These are phyloP conservation scores for Tolmerus cingulatus DNA, from an alignment of 2,888 invertebrate genomes.

Conservation along the genomic window DNA sequence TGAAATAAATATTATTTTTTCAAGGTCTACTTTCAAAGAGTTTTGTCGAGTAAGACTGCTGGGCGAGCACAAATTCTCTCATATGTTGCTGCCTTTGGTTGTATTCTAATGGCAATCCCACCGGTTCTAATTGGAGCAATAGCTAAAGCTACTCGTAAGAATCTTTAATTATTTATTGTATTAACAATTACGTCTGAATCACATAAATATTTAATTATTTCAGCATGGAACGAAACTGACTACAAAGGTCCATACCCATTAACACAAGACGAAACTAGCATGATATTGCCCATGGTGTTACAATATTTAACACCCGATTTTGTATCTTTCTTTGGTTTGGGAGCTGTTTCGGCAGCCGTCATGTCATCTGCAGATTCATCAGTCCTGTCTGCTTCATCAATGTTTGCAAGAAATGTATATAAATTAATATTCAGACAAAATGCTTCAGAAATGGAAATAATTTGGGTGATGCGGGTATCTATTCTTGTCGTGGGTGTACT, in stretches of 20 bases:
- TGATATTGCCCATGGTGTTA: constrained; percentile 96
- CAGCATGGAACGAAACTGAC: constrained; percentile 95
- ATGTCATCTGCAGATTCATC: constrained; percentile 99
- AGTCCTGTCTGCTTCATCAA: constrained; percentile 95
- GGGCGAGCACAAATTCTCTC: constrained; percentile 92
- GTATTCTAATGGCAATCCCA: constrained; percentile 96
- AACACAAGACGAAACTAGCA: constrained; percentile 81
- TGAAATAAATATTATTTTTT: background rate
- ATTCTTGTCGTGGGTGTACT: constrained; percentile 92
- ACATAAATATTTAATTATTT: background rate
- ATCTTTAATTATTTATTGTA: background rate
- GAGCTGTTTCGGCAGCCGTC: constrained; percentile 98
- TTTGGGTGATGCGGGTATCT: constrained; percentile 92
- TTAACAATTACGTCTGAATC: background rate
- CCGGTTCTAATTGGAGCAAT: constrained; percentile 97
- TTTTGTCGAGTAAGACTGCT: constrained; percentile 94
- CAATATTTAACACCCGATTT: constrained; percentile 96
- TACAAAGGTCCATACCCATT: constrained; percentile 80
- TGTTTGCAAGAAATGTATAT: constrained; percentile 99
- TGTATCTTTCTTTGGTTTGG: constrained; percentile 96
- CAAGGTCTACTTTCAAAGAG: constrained; percentile 97
- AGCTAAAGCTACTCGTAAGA: constrained; percentile 90
- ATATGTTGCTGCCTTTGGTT: constrained; percentile 95
- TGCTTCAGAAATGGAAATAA: constrained; percentile 97
- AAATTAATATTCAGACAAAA: constrained; percentile 95